A percentile compares a stretch with the other conserved stretches of the same genome.
Conservation (phyloP, 2,888 invertebrate species). For the Pristionchus arcanus region DNA sequence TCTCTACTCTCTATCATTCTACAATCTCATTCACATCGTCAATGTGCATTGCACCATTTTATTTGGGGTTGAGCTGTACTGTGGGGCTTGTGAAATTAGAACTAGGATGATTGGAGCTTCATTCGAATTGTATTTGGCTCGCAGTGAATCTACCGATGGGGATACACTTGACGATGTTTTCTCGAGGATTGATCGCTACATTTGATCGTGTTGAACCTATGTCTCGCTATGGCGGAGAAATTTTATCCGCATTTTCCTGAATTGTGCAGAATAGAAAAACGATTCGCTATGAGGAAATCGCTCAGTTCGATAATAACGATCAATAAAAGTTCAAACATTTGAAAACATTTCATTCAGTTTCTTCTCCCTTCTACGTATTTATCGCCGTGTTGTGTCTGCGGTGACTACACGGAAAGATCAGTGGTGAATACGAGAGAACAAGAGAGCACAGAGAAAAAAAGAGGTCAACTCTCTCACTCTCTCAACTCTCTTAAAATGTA, state of each 20-base stretch:
- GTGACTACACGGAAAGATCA: too few species aligned
- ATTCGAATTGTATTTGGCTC: background rate
- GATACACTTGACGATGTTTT: too few species aligned
- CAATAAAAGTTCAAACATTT: background rate
- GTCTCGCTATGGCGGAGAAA: too few species aligned
- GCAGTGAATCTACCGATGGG: too few species aligned
- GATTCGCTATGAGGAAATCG: background rate
- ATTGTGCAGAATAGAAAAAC: background rate
- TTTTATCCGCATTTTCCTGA: too few species aligned
- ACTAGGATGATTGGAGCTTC: background rate
- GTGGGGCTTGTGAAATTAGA: background rate
- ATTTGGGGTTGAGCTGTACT: background rate
- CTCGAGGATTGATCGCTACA: too few species aligned
- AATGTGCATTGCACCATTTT: background rate
- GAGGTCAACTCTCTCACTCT: too few species aligned
- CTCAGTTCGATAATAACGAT: background rate
- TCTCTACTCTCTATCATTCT: background rate
- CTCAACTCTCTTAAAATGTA: too few species aligned
- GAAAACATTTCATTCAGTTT: too few species aligned
- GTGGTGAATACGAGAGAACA: too few species aligned
- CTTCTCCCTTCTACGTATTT: background rate
- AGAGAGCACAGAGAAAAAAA: too few species aligned
- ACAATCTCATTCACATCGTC: slow-evolving; percentile 21
- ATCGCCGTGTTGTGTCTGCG: background rate
- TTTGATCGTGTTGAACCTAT: too few species aligned